Evolutionary conservation across 2,113 vertebrate genomes (phyloP).

Genomic region (Pyrgilauda ruficollis): DNA sequence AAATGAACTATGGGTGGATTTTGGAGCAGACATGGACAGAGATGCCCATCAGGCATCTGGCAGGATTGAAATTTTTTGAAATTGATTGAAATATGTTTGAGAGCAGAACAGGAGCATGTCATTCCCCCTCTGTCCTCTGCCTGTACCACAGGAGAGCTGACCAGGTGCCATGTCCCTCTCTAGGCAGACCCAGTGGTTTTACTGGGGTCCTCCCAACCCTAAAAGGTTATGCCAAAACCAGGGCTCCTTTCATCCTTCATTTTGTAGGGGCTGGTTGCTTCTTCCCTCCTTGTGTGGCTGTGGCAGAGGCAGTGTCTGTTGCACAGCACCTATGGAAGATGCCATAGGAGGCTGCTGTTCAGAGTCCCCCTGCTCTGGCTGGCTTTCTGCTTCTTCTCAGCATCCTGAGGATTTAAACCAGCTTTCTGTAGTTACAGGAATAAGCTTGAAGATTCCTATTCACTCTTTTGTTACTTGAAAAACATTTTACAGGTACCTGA

Average conservation of each 20-base stretch:
- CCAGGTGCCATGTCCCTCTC: background rate
- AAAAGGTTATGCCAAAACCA: background rate
- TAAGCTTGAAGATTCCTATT: background rate
- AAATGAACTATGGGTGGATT: background rate
- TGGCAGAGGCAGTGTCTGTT: background rate
- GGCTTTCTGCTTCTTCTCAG: background rate
- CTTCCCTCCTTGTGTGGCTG: background rate
- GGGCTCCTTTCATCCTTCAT: background rate
- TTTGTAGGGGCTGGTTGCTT: background rate
- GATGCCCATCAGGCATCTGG: background rate
- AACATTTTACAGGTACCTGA: background rate
- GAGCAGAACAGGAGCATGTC: fast-evolving
- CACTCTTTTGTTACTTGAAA: background rate
- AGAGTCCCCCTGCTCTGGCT: background rate
- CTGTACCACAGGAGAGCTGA: background rate
- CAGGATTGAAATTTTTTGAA: background rate
- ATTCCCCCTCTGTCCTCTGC: background rate
- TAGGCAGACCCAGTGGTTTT: background rate
- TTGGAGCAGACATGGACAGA: background rate
- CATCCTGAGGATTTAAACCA: background rate
- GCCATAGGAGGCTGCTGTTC: background rate
- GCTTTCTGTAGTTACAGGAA: background rate
- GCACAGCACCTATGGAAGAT: fast-evolving
- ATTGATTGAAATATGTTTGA: background rate
- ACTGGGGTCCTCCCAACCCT: fast-evolving